phyloP scores from a whole-genome alignment of 1,140 invertebrate genomes.

The Diorhabda carinulata region DNA sequence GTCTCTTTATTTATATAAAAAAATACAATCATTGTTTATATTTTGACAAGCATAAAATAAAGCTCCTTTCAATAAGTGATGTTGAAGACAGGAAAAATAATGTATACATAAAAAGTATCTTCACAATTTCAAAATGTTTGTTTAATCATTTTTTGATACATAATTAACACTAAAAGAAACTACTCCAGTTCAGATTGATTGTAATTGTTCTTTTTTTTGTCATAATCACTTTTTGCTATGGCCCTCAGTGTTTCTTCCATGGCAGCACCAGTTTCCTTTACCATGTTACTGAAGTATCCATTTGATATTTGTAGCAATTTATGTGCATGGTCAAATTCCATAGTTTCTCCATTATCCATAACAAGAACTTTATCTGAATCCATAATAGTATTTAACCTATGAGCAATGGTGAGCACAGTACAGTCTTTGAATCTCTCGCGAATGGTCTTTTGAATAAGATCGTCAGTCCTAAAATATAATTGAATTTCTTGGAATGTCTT shows the following conservation, averaged over 20 bases:
- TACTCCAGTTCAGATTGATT: too few relatives aligned
- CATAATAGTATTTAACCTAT: slow-evolving; percentile 47
- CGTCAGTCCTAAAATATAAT: slow-evolving; percentile 52
- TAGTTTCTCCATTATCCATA: slow-evolving; percentile 43
- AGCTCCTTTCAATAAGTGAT: too few relatives aligned
- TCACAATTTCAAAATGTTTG: too few relatives aligned
- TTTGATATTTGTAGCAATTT: slow-evolving; percentile 44
- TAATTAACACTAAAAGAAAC: too few relatives aligned
- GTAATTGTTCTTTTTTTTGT: slow-evolving; percentile 12
- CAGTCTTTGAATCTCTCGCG: slow-evolving; percentile 55
- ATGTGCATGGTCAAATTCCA: slow-evolving; percentile 45
- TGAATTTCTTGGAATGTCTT: too few relatives aligned
- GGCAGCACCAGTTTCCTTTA: slow-evolving; percentile 56
- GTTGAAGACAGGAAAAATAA: too few relatives aligned
- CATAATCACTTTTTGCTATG: slow-evolving; percentile 31
- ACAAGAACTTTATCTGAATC: slow-evolving; percentile 45
- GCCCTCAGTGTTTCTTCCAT: slow-evolving; percentile 31
- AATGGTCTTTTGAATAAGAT: slow-evolving; percentile 58
- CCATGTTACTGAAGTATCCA: slow-evolving; percentile 65
- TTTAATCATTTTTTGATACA: too few relatives aligned
- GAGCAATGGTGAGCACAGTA: slow-evolving; percentile 73
- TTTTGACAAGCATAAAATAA: too few relatives aligned
- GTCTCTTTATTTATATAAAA: too few relatives aligned
- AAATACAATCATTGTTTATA: too few relatives aligned
- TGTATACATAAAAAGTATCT: too few relatives aligned